phyloP scores from a whole-genome alignment of 2,797 vertebrate species.

The Synaphobranchus kaupii region DNA sequence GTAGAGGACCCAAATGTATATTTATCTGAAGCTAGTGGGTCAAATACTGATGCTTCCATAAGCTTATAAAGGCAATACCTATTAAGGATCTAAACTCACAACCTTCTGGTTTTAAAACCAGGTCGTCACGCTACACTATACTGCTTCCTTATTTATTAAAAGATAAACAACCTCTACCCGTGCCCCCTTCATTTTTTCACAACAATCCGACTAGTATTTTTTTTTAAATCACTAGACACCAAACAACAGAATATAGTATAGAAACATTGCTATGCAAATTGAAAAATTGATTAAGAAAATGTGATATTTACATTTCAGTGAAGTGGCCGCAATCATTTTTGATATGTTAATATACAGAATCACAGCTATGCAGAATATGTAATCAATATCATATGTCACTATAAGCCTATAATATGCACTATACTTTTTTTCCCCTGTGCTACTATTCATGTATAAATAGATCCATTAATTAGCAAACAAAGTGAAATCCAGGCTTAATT shows the following conservation, averaged over 20 bases:
- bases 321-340: conserved; percentile 29
- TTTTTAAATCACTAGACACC: conserved; percentile 18
- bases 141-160: neutral
- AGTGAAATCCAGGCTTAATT: conserved; percentile 76
- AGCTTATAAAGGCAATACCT: neutral
- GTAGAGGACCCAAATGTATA: neutral
- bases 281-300: conserved; percentile 28
- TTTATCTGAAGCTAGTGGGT: neutral
- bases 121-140: neutral
- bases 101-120: neutral
- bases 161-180: neutral
- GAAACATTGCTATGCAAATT: conserved; percentile 33
- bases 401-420: neutral
- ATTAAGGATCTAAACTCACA: neutral
- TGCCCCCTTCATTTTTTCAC: conserved; percentile 1
- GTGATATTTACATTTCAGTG: conserved; percentile 31
- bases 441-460: conserved; percentile 50
- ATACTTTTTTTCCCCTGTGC: neutral
- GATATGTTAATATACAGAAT: conserved; percentile 32
- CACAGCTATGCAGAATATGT: conserved; percentile 2
- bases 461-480: conserved; percentile 74
- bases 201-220: conserved; percentile 24
- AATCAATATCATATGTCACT: neutral
- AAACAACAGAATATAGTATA: neutral
- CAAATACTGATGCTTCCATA: neutral